phyloP scores from a whole-genome alignment of 2,113 vertebrate species.

The Charina bottae region DNA sequence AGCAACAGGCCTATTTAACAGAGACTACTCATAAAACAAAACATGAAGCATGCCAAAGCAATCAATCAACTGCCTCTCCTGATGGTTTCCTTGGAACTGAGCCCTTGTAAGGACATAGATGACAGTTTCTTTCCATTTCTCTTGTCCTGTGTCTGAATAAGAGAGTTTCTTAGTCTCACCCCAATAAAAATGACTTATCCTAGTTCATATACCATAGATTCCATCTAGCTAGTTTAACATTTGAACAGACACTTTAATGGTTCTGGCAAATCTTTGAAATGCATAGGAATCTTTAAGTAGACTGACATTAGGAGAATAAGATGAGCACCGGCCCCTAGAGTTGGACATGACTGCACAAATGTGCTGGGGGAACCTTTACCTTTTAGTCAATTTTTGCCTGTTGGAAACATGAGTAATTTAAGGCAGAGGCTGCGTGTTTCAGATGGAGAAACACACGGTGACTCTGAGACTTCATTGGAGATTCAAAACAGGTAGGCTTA shows the following conservation, averaged over 20 bases:
- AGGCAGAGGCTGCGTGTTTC: conserved; percentile 43
- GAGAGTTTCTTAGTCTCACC: conserved; percentile 16
- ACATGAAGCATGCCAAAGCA: conserved; percentile 11
- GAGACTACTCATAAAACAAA: conserved; percentile 22
- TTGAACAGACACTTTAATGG: conserved; percentile 56
- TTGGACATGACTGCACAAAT: no score
- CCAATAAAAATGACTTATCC: conserved; percentile 48
- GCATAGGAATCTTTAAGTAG: conserved; percentile 52
- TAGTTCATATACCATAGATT: conserved; percentile 46
- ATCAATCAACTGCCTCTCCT: conserved; percentile 50
- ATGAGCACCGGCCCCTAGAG: no score
- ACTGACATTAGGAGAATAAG: conserved; percentile 46
- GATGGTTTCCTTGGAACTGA: conserved; percentile 57
- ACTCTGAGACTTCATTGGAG: conserved; percentile 26
- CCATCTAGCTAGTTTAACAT: conserved; percentile 57
- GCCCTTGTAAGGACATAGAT: conserved; percentile 21
- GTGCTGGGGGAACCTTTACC: no score
- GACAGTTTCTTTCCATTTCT: conserved; percentile 8
- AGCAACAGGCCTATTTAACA: conserved; percentile 46
- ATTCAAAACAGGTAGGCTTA: conserved; percentile 33
- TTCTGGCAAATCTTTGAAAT: conserved; percentile 30
- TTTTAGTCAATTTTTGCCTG: conserved; percentile 41
- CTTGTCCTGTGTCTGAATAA: background rate
- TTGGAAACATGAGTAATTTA: conserved; percentile 7
- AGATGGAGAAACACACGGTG: background rate